Evolutionary conservation across 64 coral and sea anemone species (phyloP), one percentile per base, ranked within the genome.

Genomic region (Montipora foliosa): DNA sequence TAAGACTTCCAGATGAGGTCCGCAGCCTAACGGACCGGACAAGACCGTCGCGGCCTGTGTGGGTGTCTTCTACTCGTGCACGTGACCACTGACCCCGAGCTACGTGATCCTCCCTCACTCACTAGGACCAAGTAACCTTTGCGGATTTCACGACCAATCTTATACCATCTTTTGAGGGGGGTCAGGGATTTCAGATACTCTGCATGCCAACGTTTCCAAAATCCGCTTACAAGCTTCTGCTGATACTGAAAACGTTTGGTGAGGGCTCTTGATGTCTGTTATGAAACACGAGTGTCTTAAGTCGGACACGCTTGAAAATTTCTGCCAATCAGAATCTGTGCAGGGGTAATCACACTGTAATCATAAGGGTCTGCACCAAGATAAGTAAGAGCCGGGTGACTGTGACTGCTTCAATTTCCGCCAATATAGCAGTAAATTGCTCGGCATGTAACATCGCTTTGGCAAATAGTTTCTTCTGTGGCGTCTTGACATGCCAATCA

Each of bases 321-420:
- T 67, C 64, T 67, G 0, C 64, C 64, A 15, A 67, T 7, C 64
- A 67, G 64, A 74, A 80, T 80, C 47, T 80, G 44, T 17, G 44
- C 37, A 52, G 78, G 4, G 20, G 78, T 49, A 58, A 80, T 49
- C 4, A 80, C 44, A 17, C 17, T 80, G 47, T 17, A 58, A 6
- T 80, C 78, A 80, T 80, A 17, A 19, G 78, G 78, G 15, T 80
- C 78, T 17, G 78, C 78, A 49, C 78, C 78, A 58, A 49, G 6
- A 44, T 80, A 80, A 49, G 0, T 80, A 49, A 80, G 78, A 29
- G 29, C 29, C 5, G 78, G 78, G 46, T 44, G 78, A 6, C 78
- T 80, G 53, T 80, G 47, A 1, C 10, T 48, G 78, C 47, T 44
- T 80, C 78, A 49, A 49, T 80, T 1, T 49, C 47, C 12, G 64